phyloP scores from a whole-genome alignment of 30 jellyfish, hydroid and myxozoan genomes.

The Chrysaora quinquecirrha region DNA sequence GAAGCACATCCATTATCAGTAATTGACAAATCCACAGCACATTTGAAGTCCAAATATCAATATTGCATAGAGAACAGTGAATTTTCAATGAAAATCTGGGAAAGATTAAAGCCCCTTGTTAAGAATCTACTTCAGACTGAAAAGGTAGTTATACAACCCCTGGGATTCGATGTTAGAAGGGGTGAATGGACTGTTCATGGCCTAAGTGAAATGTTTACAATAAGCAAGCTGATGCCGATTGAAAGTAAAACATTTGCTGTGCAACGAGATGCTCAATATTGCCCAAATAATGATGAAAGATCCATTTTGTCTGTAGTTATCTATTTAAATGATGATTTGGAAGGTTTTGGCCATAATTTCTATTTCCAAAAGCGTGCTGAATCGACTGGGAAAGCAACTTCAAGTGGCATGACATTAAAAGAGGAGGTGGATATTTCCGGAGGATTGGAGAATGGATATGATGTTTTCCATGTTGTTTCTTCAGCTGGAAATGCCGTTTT shows the following conservation, averaged over 20 bases:
- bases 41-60: too few relatives aligned
- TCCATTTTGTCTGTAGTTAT: slow-evolving; percentile 45
- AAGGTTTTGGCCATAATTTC: slow-evolving; percentile 53
- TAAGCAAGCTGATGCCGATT: slow-evolving; percentile 1
- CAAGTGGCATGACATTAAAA: slow-evolving; percentile 30
- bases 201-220: slow-evolving; percentile 20
- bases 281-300: slow-evolving; percentile 69
- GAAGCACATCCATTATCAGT: too few relatives aligned
- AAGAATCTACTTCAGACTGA: too few relatives aligned
- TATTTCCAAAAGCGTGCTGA: slow-evolving; percentile 51
- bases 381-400: neutral
- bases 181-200: slow-evolving; percentile 55
- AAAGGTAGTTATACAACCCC: too few relatives aligned
- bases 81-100: too few relatives aligned
- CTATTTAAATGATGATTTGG: slow-evolving; percentile 60
- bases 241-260: slow-evolving; percentile 10
- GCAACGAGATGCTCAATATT: slow-evolving; percentile 60
- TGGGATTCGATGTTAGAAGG: slow-evolving; percentile 56
- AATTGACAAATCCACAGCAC: too few relatives aligned
- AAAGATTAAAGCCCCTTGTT: too few relatives aligned
- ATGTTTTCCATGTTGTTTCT: slow-evolving; percentile 20
- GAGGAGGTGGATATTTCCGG: slow-evolving; percentile 51
- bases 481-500: slow-evolving; percentile 51
- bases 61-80: too few relatives aligned
- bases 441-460: slow-evolving; percentile 56